Evolutionary conservation across 1,140 invertebrate species (phyloP), one percentile per base, ranked within the genome.

Genomic region (Uloborus diversus): DNA sequence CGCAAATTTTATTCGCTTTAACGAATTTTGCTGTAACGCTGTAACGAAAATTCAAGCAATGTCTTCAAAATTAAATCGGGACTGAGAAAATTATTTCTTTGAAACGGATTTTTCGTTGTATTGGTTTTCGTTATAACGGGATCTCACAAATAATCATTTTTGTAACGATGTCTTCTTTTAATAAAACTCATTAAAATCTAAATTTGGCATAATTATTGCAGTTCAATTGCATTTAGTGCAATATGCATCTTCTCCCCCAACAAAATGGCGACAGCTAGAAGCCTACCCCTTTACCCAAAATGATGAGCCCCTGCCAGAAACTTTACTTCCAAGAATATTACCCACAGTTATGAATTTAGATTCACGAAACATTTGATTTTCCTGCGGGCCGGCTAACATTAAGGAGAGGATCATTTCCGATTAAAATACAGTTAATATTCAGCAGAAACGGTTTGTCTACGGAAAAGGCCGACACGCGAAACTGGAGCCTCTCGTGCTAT

Each of bases 371-470:
- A 78, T 78, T 78, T 78, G 73, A 78, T 78, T 78, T 78, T 78
- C 61, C 73, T 30, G 28, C 53, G 28, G 13, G 11, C 14, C 71
- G 35, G 47, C 61, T n/a, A 51, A 56, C 57, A 75, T 75, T 75
- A 75, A 64, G 64, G 73, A 65, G 73, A 65, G 73, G 61, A 78
- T 78, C 73, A 78, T 66, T 66, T 78, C 47, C 73, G 73, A 78
- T 78, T 78, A 78, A 78, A 78, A 78, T 78, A 78, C 73, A 78
- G 73, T 78, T 78, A 78, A 78, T 78, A 78, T 78, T 78, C 73
- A 78, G 61, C 73, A 27, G 71, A 75, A 75, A 64, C 71, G 62
- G 71, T 75, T 75, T 64, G 69, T 71, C 69, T 71, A 20, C 28
- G 37, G 71, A 47, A 23, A 23, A 49, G 27, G 51, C 37, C 5